phyloP scores from a whole-genome alignment of 1,140 invertebrate species.

The Acromyrmex heyeri region DNA sequence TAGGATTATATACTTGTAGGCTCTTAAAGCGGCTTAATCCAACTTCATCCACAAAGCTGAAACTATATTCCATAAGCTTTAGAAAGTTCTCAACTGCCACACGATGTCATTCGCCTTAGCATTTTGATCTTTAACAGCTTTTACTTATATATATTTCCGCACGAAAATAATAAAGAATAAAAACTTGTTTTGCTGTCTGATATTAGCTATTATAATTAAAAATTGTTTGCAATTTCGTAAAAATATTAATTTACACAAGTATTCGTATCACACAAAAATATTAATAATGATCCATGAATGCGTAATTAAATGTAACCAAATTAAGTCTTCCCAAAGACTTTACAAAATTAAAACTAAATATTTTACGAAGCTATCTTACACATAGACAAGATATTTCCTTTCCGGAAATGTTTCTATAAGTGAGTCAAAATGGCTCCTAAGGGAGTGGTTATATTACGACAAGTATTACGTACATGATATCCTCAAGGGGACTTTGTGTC shows the following conservation, averaged over 20 bases:
- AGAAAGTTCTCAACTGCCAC: conserved; percentile 61
- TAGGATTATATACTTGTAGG: conserved; percentile 59
- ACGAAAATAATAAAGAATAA: conserved; percentile 27
- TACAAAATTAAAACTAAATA: conserved; percentile 6
- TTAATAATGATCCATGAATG: neutral
- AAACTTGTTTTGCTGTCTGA: neutral
- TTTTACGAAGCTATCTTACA: conserved; percentile 1
- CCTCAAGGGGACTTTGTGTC: conserved; percentile 44
- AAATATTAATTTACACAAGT: neutral
- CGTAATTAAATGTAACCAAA: neutral
- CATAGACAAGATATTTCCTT: conserved; percentile 23
- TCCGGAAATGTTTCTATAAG: conserved; percentile 50
- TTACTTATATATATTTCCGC: conserved; percentile 7
- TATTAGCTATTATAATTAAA: conserved; percentile 12
- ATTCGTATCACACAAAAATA: neutral
- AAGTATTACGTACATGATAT: conserved; percentile 50
- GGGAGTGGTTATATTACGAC: conserved; percentile 52
- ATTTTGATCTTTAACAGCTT: conserved; percentile 59
- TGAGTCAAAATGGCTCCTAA: conserved; percentile 44
- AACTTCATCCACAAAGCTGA: conserved; percentile 36
- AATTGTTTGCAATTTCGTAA: neutral
- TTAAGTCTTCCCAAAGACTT: neutral
- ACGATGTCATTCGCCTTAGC: conserved; percentile 58
- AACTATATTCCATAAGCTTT: conserved; percentile 57
- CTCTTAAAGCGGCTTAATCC: conserved; percentile 64